Evolutionary conservation across 2,113 vertebrate species (phyloP).

Genomic region (Prunella himalayana): DNA sequence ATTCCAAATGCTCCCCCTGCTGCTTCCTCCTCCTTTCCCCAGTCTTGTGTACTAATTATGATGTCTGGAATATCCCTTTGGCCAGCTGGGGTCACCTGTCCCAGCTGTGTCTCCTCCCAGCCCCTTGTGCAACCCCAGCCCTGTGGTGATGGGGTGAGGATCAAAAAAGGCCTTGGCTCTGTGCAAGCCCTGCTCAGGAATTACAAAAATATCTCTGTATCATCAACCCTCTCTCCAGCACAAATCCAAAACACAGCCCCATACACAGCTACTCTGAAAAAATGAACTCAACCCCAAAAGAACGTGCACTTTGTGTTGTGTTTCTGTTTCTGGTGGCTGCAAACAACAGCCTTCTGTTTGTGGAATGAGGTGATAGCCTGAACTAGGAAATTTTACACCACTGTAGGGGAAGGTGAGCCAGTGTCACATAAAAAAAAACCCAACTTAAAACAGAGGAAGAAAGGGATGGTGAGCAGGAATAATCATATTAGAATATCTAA

Average conservation of each 20-base stretch:
- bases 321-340: neutral
- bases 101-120: neutral
- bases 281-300: neutral
- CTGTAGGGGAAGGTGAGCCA: fast-evolving
- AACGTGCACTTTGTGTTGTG: neutral
- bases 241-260: neutral
- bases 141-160: too few species aligned
- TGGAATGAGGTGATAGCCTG: fast-evolving
- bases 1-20: neutral
- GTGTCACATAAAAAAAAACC: fast-evolving
- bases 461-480: neutral
- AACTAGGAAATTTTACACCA: neutral
- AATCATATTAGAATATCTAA: neutral
- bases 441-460: neutral
- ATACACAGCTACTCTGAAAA: neutral
- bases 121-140: neutral
- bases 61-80: neutral
- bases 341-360: neutral
- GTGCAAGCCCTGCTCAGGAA: neutral
- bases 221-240: neutral
- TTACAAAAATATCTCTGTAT: neutral
- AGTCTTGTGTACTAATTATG: too few species aligned
- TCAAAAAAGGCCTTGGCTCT: neutral
- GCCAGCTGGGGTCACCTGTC: neutral
- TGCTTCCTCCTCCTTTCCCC: neutral